Base-by-base conservation (phyloP, 2,888 invertebrate genomes). In the Chymomyza procnemis region DNA sequence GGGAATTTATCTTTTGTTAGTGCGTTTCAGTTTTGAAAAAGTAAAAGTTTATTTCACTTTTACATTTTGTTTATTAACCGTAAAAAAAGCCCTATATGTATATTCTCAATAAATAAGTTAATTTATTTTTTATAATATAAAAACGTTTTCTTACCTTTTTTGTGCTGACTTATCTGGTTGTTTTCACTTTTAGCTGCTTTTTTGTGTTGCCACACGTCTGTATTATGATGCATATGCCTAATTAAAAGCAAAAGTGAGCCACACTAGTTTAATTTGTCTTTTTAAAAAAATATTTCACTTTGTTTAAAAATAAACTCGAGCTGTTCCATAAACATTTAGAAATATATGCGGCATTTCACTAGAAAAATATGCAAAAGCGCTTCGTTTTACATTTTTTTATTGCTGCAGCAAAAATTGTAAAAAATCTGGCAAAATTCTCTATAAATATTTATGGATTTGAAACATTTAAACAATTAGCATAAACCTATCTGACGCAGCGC, bases 21-120 rank as follows among this genome's bases (percentile, higher is more conserved):
- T 12, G 34, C 34, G 34, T 3, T n/a, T n/a, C n/a, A n/a, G 12
- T 41, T 41, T 60, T 56, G 41, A 21, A 77, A 85, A 85, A 85
- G 80, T 82, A 83, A 82, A 82, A 85, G 85, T 82, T 82, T n/a
- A n/a, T n/a, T 84, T 82, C 81, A 74, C 82, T 82, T 79, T 84
- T 78, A 19, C 19, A 50, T 48, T 48, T 48, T 48, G 14, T 19
- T 48, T 21, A 64, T 59, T 52, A 65, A 57, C 57, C 66, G 60
- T 22, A 18, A 68, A 47, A 55, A 46, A 47, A 59, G 14, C 41
- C 34, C 34, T 41, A 41, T 12, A 41, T 12, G 34, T 79, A 81
- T 69, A 80, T 80, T 80, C 80, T 83, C 75, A 50, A 50, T 16
- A 16, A 59, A 41, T 9, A 47, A 59, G 18, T 41, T 22, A 22